phyloP scores from a whole-genome alignment of 2,797 vertebrate species.

The Karalla daura region DNA sequence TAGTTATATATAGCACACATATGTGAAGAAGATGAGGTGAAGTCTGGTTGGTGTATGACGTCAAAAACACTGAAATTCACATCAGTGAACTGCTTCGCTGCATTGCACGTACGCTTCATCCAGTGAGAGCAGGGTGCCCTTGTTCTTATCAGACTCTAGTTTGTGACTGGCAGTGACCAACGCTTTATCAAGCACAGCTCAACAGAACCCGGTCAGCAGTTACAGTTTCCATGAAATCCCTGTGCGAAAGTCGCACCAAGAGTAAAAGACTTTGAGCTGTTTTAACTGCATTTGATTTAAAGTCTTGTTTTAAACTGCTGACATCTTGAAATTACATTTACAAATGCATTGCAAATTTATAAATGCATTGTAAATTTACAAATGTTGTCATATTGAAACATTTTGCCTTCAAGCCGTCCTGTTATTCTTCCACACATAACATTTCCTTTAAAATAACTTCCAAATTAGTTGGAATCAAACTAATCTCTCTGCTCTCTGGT shows the following conservation, averaged over 20 bases:
- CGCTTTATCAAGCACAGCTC: conserved; percentile 49
- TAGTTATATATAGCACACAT: too few relatives aligned
- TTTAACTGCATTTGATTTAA: background rate
- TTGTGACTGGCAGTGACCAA: conserved; percentile 68
- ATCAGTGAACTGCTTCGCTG: conserved; percentile 47
- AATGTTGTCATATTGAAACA: too few relatives aligned
- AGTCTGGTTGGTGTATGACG: background rate
- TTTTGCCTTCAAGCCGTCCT: too few relatives aligned
- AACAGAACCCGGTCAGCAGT: conserved; percentile 17
- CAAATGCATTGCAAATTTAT: too few relatives aligned
- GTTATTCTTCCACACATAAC: too few relatives aligned
- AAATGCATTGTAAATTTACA: too few relatives aligned
- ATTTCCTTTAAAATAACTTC: background rate
- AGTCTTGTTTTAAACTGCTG: background rate
- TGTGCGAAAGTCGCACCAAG: background rate
- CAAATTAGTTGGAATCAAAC: background rate
- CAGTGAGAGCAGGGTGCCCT: conserved; percentile 32
- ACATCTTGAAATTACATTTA: too few relatives aligned
- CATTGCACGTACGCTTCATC: conserved; percentile 30
- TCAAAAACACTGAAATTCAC: conserved; percentile 17
- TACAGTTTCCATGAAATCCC: conserved; percentile 19
- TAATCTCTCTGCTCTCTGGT: background rate
- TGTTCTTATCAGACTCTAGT: conserved; percentile 55
- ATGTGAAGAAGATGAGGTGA: background rate
- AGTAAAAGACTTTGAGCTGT: background rate